Percentiles rank a stretch among this genome's conserved stretches.
phyloP scores from a whole-genome alignment of 2,888 invertebrate species.

The Uloborus plumipes region DNA sequence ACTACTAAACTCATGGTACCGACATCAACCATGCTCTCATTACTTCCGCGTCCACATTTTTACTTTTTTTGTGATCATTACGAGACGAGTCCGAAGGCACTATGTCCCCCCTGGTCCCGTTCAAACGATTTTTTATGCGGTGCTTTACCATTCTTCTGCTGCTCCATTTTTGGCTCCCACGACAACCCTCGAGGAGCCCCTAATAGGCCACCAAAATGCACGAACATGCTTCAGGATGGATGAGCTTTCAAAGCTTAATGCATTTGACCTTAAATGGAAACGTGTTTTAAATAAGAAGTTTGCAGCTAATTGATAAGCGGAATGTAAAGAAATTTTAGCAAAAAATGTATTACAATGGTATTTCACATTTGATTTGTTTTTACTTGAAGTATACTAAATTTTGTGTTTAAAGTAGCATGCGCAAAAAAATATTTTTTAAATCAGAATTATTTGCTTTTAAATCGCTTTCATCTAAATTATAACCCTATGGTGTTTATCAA shows the following conservation, averaged over 20 bases:
- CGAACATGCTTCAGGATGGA: slow-evolving; percentile 25
- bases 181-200: slow-evolving; percentile 22
- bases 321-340: too few species aligned
- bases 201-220: slow-evolving; percentile 44
- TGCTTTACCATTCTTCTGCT: slow-evolving; percentile 3
- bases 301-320: too few species aligned
- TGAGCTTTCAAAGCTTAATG: slow-evolving; percentile 20
- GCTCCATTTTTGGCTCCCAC: slow-evolving; percentile 14
- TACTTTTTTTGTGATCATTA: slow-evolving; percentile 14
- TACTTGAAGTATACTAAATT: too few species aligned
- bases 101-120: neutral
- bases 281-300: slow-evolving; percentile 14
- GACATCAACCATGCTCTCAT: neutral
- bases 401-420: too few species aligned
- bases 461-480: too few species aligned
- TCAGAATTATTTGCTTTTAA: too few species aligned
- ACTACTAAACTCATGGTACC: slow-evolving; percentile 6
- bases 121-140: neutral
- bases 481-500: too few species aligned
- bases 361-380: too few species aligned
- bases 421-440: too few species aligned
- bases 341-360: too few species aligned
- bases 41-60: neutral
- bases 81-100: neutral
- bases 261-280: slow-evolving; percentile 2